Evolutionary conservation across 2,888 invertebrate species (phyloP).

Genomic region (Griposia aprilina): DNA sequence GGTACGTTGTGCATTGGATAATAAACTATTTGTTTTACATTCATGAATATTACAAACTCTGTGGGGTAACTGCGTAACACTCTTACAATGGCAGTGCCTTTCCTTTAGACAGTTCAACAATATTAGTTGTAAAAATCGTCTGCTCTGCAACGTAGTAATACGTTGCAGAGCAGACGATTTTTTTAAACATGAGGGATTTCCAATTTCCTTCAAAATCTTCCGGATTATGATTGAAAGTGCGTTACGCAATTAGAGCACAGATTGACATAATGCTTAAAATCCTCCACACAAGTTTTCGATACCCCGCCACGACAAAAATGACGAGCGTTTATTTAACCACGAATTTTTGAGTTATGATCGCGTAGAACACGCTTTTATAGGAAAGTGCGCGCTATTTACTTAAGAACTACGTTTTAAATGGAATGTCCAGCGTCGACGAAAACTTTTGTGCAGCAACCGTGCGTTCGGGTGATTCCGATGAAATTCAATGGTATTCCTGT

Average conservation of each 20-base stretch:
- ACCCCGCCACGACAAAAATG: neutral
- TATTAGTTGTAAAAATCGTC: neutral
- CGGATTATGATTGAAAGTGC: neutral
- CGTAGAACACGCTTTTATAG: too few species aligned
- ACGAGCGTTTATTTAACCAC: neutral
- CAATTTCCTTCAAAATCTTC: neutral
- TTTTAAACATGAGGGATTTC: neutral
- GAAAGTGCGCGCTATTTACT: neutral
- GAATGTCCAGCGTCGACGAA: neutral
- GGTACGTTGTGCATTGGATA: conserved; percentile 83
- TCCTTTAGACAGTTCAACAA: neutral
- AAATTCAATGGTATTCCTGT: neutral
- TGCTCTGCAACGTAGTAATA: too few species aligned
- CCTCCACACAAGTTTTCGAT: neutral
- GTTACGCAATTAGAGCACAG: neutral
- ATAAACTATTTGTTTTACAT: neutral
- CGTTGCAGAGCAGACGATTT: neutral
- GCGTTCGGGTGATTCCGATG: neutral
- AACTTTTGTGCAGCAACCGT: neutral
- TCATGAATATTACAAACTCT: neutral
- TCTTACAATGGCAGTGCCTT: neutral
- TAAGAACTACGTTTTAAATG: neutral
- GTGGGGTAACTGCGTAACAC: neutral
- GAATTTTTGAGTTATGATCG: too few species aligned
- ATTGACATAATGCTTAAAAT: neutral